phyloP scores from a whole-genome alignment of 2,888 invertebrate genomes.

The Nemurella pictetii region DNA sequence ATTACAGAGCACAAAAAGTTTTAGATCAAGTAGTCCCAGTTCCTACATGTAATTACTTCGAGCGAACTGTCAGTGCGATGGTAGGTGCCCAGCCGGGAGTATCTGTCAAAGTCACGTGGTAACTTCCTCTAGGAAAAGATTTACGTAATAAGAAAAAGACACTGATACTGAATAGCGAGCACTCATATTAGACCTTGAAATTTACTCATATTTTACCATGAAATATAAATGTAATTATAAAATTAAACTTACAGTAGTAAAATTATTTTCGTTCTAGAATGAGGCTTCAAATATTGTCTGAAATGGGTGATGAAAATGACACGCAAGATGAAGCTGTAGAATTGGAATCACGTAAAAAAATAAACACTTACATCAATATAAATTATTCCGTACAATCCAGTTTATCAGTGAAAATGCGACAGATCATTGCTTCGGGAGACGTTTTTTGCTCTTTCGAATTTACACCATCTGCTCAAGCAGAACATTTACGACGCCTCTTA shows the following conservation, averaged over 20 bases:
- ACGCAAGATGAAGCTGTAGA: background rate
- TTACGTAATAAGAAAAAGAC: background rate
- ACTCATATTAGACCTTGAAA: too few relatives aligned
- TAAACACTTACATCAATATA: too few relatives aligned
- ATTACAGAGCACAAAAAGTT: background rate
- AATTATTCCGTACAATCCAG: too few relatives aligned
- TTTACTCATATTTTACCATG: too few relatives aligned
- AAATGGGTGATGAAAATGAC: background rate
- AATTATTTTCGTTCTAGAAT: background rate
- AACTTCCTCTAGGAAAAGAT: background rate
- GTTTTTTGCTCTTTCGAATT: conserved; percentile 34
- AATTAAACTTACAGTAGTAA: too few relatives aligned
- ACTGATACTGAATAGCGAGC: too few relatives aligned
- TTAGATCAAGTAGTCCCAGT: background rate
- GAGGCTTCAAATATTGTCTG: background rate
- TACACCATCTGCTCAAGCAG: conserved; percentile 15
- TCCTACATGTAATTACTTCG: too few relatives aligned
- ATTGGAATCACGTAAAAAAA: too few relatives aligned
- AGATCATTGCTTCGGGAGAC: conserved; percentile 17
- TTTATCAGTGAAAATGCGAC: background rate
- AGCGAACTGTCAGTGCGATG: background rate
- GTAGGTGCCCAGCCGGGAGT: too few relatives aligned
- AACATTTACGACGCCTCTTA: background rate
- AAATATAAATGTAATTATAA: too few relatives aligned
- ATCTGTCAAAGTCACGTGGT: background rate